Base-by-base conservation (phyloP, 2,888 invertebrate species). In the Ectropis crepuscularia region DNA sequence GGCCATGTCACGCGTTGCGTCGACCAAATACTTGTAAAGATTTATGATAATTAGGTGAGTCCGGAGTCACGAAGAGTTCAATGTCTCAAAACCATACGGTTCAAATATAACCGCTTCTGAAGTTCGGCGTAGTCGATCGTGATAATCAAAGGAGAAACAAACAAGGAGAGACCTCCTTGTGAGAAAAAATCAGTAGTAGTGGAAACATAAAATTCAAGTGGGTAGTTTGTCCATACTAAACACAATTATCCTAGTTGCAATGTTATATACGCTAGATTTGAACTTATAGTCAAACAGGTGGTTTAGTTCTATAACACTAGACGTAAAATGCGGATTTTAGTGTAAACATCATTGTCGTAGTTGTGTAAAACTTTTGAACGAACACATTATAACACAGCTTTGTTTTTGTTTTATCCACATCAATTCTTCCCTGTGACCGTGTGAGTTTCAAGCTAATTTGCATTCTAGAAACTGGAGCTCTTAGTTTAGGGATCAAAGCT, bases 331-430 rank as follows among this genome's bases (percentile, higher is more conserved):
- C 12, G 9, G 12, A 12, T 12, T 38, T 6, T 50, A 37, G 5
- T 49, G 49, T 49, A 38, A 38, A 49, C 36, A 49, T 4, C 7
- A 38, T 38, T 11, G 49, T 38, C 37, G n/a, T 38, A 49, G 49
- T 38, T 11, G 38, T 49, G 49, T 38, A 38, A 2, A 8, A 8
- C 2, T 39, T 39, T 50, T 50, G 7, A n/a, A 50, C 11, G 8
- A 7, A 11, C n/a, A 36, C 37, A n/a, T 38, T 49, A 6, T 50
- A 39, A 37, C 2, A n/a, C n/a, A 36, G 5, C 2, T 7, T 41
- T 7, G 37, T 41, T 10, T 51, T 11, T 39, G 12, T 2, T 5
- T 10, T 28, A 5, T 11, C 6, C 7, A 10, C 28, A 10, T 36
- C 36, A 37, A 6, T 37, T 0, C 16, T 6, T 4, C 6, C 8